These are phyloP conservation scores for Apis laboriosa DNA, from an alignment of 1,140 invertebrate genomes.

Conservation along the genomic window DNA sequence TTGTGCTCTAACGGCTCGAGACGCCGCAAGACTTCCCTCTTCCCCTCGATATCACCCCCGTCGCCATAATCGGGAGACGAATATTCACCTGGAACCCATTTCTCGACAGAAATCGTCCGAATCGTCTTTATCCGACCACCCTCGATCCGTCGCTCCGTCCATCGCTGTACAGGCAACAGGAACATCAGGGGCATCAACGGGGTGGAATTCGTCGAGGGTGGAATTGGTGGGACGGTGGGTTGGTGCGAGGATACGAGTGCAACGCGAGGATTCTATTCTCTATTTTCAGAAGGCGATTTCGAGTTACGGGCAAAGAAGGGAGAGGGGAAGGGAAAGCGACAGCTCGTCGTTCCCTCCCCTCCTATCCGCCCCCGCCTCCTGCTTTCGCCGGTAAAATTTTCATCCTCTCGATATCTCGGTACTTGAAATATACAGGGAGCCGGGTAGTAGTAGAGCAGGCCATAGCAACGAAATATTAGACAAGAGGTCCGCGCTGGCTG, in stretches of 20 bases:
- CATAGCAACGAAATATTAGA: constrained; percentile 78
- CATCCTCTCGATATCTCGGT: constrained; percentile 74
- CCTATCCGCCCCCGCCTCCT: no score
- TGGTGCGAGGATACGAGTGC: background rate
- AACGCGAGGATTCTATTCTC: constrained; percentile 10
- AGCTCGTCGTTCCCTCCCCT: background rate
- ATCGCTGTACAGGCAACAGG: background rate
- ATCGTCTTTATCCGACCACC: constrained; percentile 18
- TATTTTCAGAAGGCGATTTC: constrained; percentile 15
- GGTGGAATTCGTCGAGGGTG: constrained; percentile 20
- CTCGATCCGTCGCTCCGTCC: background rate
- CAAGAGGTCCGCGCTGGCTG: constrained; percentile 72
- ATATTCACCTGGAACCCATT: background rate
- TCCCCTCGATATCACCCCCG: constrained; percentile 13
- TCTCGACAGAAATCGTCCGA: background rate
- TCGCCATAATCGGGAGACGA: no score
- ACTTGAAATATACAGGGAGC: constrained; percentile 75
- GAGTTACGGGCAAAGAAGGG: constrained; percentile 7
- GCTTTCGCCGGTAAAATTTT: constrained; percentile 68
- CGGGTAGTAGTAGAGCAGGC: constrained; percentile 72
- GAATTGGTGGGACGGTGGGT: no score
- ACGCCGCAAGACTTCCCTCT: no score
- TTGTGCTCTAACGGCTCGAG: no score
- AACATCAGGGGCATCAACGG: background rate
- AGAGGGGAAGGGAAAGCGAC: background rate